Evolutionary conservation across 2,888 invertebrate species (phyloP).

Genomic region (Tachina lurida): DNA sequence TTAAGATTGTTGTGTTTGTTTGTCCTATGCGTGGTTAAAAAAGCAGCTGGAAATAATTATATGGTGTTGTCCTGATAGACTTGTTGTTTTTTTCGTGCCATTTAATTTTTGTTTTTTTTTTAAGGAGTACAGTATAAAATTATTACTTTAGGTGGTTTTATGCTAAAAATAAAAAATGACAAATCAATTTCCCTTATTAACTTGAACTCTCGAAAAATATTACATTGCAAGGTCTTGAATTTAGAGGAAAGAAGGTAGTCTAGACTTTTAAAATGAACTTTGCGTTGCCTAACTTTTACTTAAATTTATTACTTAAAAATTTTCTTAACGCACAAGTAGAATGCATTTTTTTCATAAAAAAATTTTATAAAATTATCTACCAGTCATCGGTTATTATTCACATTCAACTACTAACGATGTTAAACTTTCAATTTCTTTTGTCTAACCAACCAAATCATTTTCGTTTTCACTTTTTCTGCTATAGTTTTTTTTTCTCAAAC

Average conservation of each 20-base stretch:
- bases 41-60: neutral
- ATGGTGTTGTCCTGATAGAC: neutral
- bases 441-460: constrained; percentile 57
- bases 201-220: too few relatives aligned
- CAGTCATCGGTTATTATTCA: neutral
- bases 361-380: neutral
- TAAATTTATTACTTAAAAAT: too few relatives aligned
- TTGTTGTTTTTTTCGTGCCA: neutral
- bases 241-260: neutral
- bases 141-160: too few relatives aligned
- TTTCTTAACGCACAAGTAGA: too few relatives aligned
- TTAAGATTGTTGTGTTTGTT: neutral
- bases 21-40: neutral
- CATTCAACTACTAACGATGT: neutral
- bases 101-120: neutral
- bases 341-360: neutral
- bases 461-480: constrained; percentile 43
- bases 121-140: too few relatives aligned
- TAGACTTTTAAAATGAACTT: too few relatives aligned
- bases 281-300: too few relatives aligned
- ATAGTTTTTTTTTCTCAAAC: neutral
- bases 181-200: too few relatives aligned
- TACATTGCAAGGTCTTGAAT: neutral
- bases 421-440: constrained; percentile 67
- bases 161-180: too few relatives aligned